phyloP scores from a whole-genome alignment of 2,797 vertebrate genomes.

The Liasis olivaceus region DNA sequence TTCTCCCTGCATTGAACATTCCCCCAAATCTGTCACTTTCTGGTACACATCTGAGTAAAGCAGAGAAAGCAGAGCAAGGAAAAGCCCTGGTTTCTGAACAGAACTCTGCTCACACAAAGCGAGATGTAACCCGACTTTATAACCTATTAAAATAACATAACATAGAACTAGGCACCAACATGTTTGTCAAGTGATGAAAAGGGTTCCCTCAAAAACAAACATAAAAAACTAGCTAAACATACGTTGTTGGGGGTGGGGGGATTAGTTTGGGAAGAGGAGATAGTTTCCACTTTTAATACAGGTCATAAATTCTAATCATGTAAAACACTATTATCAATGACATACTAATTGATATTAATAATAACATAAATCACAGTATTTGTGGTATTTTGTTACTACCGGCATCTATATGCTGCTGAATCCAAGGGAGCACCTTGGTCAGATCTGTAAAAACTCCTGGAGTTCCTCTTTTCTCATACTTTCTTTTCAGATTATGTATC shows the following conservation, averaged over 20 bases:
- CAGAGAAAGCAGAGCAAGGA: background rate
- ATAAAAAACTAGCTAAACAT: background rate
- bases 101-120: background rate
- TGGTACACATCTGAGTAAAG: background rate
- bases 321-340: background rate
- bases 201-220: background rate
- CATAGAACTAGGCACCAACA: background rate
- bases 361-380: background rate
- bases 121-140: background rate
- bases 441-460: slow-evolving; percentile 89
- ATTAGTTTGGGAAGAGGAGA: background rate
- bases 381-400: slow-evolving; percentile 62
- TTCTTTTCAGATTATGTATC: slow-evolving; percentile 73
- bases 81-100: background rate
- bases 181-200: background rate
- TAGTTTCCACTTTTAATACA: background rate
- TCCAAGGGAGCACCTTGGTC: slow-evolving; percentile 80
- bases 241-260: background rate
- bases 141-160: background rate
- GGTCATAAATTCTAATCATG: background rate
- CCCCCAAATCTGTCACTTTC: background rate
- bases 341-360: background rate
- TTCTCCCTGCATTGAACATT: background rate
- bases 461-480: slow-evolving; percentile 75
- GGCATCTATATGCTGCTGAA: slow-evolving; percentile 72